Conservation (phyloP, 2,888 invertebrate species). For the Cheilosia grossa region DNA sequence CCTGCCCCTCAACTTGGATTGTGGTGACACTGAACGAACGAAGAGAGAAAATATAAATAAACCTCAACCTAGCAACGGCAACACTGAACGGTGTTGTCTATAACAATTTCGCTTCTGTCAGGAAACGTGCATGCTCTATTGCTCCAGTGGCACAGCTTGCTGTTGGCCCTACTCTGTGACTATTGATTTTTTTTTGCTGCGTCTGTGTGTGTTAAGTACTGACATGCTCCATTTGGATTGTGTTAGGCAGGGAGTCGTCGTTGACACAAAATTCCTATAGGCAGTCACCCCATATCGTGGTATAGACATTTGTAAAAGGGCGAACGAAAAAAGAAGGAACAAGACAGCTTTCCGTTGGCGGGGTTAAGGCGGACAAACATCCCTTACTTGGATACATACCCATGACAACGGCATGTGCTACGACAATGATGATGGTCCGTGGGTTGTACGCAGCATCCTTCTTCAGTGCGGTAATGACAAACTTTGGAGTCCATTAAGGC, state of each 20-base stretch:
- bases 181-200: slow-evolving; percentile 64
- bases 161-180: slow-evolving; percentile 61
- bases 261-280: slow-evolving; percentile 22
- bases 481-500: slow-evolving; percentile 66
- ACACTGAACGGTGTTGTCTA: slow-evolving; percentile 41
- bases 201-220: slow-evolving; percentile 55
- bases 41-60: slow-evolving; percentile 4
- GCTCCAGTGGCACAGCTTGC: slow-evolving; percentile 43
- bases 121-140: slow-evolving; percentile 37
- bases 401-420: slow-evolving; percentile 11
- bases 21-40: slow-evolving; percentile 43
- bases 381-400: slow-evolving; percentile 14
- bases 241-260: slow-evolving; percentile 53
- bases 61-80: slow-evolving; percentile 17
- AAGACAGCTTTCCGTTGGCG: background rate
- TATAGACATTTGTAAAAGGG: slow-evolving; percentile 34
- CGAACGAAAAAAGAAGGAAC: slow-evolving; percentile 25
- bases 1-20: slow-evolving; percentile 47
- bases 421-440: slow-evolving; percentile 13
- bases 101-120: slow-evolving; percentile 47
- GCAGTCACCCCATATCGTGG: slow-evolving; percentile 31
- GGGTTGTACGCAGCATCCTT: slow-evolving; percentile 45
- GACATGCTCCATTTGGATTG: slow-evolving; percentile 54
- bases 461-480: slow-evolving; percentile 54
- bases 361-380: background rate